phyloP scores from a whole-genome alignment of 2,113 vertebrate genomes.

The Chionis minor region DNA sequence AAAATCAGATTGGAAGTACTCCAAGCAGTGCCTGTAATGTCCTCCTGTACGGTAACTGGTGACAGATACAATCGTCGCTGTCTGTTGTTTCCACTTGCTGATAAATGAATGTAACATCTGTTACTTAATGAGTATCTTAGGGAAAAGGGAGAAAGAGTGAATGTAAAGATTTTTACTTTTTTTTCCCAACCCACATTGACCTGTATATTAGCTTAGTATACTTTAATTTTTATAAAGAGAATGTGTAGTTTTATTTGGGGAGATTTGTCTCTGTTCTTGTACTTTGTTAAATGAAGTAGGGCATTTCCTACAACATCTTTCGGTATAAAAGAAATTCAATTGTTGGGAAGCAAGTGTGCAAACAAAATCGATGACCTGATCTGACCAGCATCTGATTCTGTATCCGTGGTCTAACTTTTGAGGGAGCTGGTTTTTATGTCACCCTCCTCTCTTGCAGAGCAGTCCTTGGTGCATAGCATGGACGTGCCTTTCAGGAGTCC shows the following conservation, averaged over 20 bases:
- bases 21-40: not conserved
- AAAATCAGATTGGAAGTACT: constrained; percentile 35
- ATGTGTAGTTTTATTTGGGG: not conserved
- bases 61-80: not conserved
- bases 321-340: not conserved
- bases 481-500: not conserved
- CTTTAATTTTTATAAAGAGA: not conserved
- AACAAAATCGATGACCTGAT: not conserved
- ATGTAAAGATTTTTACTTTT: not conserved
- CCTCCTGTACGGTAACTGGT: not conserved
- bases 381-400: not conserved
- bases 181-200: not conserved
- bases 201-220: not conserved
- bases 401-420: not conserved
- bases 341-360: not conserved
- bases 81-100: constrained; percentile 18
- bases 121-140: constrained; percentile 13
- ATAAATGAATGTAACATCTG: constrained; percentile 27
- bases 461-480: rapidly evolving
- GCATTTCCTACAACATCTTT: not conserved
- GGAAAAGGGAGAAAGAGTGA: not conserved
- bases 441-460: rapidly evolving
- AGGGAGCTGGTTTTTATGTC: not conserved
- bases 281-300: not conserved
- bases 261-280: not conserved